A percentile compares a stretch with the other conserved stretches of the same genome.
Conservation (phyloP, 2,888 invertebrate species). For the Trachelus tabidus region DNA sequence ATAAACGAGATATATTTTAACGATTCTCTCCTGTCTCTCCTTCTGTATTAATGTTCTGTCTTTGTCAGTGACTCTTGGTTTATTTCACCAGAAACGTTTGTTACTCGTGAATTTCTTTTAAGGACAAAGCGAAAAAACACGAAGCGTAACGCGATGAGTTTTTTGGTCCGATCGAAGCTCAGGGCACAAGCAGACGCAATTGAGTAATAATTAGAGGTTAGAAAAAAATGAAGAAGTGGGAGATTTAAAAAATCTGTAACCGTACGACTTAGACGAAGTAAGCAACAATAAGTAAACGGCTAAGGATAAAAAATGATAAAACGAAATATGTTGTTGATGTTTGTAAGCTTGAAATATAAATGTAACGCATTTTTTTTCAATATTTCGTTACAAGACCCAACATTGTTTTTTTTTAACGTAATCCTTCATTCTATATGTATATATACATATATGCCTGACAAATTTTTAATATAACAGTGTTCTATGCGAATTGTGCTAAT, state of each 20-base stretch:
- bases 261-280: slow-evolving; percentile 24
- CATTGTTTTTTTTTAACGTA: not conserved
- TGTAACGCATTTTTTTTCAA: slow-evolving; percentile 56
- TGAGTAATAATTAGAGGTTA: slow-evolving; percentile 24
- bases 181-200: slow-evolving; percentile 38
- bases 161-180: slow-evolving; percentile 25
- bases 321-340: slow-evolving; percentile 61
- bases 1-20: not conserved
- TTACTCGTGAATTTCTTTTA: not conserved
- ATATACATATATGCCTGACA: no score
- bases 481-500: not conserved
- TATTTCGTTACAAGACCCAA: not conserved
- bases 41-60: not conserved
- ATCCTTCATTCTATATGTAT: not conserved
- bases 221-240: not conserved
- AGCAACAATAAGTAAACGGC: slow-evolving; percentile 21
- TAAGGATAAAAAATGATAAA: slow-evolving; percentile 19
- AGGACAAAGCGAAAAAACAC: no score
- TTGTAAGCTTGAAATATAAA: slow-evolving; percentile 65
- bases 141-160: not conserved
- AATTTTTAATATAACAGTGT: not conserved
- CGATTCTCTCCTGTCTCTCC: not conserved
- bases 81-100: not conserved
- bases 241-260: slow-evolving; percentile 24
- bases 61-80: not conserved